phyloP scores from a whole-genome alignment of 2,797 vertebrate genomes.

The Mus minutoides region DNA sequence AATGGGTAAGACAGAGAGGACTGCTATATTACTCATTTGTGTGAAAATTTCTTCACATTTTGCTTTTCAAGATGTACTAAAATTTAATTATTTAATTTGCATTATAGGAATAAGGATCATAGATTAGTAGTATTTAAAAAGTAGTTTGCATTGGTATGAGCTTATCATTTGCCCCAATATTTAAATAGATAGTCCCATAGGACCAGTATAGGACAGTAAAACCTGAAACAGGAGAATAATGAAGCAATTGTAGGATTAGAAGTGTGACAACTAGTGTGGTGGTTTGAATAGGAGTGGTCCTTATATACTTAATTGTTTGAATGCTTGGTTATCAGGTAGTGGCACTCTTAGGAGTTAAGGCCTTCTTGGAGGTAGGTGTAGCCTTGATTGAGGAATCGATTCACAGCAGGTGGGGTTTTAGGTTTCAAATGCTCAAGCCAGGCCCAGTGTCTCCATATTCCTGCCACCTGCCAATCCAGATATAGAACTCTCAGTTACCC shows the following conservation, averaged over 20 bases:
- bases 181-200: not conserved
- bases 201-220: not conserved
- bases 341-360: not conserved
- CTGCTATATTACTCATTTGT: not conserved
- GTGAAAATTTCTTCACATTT: conserved; percentile 64
- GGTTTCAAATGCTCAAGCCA: not conserved
- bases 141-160: not conserved
- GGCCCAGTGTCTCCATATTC: not conserved
- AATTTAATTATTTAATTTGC: conserved; percentile 65
- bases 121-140: conserved; percentile 24
- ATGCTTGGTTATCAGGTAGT: not conserved
- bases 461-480: not conserved
- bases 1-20: conserved; percentile 9
- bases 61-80: conserved; percentile 33
- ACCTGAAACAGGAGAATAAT: not conserved
- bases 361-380: not conserved
- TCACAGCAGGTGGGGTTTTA: not conserved
- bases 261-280: not conserved
- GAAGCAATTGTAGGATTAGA: not conserved
- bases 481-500: not conserved
- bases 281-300: not conserved
- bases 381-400: not conserved
- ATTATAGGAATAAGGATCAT: not conserved
- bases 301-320: not conserved
- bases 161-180: not conserved